Evolutionary conservation across 2,888 invertebrate species (phyloP).

Genomic region (Troides oblongomaculatus): DNA sequence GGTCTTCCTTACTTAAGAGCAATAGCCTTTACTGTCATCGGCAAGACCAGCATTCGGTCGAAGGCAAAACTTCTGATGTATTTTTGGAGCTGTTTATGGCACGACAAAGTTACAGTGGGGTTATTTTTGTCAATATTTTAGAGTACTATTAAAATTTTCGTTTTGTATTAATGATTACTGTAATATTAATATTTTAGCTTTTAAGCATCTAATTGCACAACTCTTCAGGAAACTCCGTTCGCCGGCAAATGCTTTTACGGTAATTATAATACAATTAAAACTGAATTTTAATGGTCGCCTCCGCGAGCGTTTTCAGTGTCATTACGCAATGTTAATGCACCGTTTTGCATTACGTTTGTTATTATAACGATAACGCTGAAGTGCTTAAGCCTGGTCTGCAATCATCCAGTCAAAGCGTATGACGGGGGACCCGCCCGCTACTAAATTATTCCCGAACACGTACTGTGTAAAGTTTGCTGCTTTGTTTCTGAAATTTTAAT

Average conservation of each 20-base stretch:
- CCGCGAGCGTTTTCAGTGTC: conserved; percentile 6
- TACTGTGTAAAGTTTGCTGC: conserved; percentile 59
- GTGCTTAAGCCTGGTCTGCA: conserved; percentile 46
- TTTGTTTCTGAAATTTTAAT: conserved; percentile 74
- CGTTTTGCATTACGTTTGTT: conserved; percentile 60
- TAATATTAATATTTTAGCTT: background rate
- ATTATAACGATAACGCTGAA: conserved; percentile 45
- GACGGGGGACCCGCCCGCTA: conserved; percentile 59
- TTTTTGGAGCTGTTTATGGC: no score
- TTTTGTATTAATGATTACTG: background rate
- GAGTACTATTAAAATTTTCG: no score
- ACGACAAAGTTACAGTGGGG: no score
- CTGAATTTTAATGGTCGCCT: conserved; percentile 10
- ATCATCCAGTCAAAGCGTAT: conserved; percentile 59
- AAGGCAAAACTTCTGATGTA: no score
- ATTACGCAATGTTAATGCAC: conserved; percentile 34
- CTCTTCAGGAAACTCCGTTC: background rate
- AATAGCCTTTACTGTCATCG: no score
- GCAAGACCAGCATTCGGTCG: no score
- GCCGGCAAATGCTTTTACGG: background rate
- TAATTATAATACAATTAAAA: conserved; percentile 21
- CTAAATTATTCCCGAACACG: conserved; percentile 75
- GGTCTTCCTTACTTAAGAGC: no score
- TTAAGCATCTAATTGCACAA: background rate
- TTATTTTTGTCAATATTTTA: no score